phyloP scores from a whole-genome alignment of 1,140 invertebrate genomes.

The Leptoteleia sp. region DNA sequence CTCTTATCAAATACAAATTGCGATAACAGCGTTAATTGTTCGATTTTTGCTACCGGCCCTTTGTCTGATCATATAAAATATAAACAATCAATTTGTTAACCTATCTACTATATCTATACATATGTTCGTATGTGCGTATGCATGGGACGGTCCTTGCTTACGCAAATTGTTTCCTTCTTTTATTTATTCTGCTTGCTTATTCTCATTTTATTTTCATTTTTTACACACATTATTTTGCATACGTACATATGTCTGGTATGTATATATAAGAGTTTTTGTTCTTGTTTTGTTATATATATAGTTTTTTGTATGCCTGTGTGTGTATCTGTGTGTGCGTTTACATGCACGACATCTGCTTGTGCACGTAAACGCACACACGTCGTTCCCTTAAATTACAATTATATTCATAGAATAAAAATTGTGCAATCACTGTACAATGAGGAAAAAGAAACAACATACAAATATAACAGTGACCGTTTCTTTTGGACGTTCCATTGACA shows the following conservation, averaged over 20 bases:
- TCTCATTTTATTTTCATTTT: slow-evolving; percentile 28
- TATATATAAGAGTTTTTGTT: slow-evolving; percentile 35
- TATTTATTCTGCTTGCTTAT: too few relatives aligned
- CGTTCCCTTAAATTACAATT: neutral
- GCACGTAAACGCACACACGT: slow-evolving; percentile 22
- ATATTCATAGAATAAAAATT: slow-evolving; percentile 71
- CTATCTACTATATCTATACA: slow-evolving; percentile 81
- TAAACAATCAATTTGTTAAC: slow-evolving; percentile 81
- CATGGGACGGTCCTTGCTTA: slow-evolving; percentile 71
- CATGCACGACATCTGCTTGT: slow-evolving; percentile 7
- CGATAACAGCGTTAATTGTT: slow-evolving; percentile 66
- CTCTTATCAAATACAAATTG: slow-evolving; percentile 48
- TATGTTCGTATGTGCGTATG: slow-evolving; percentile 78
- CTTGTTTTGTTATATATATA: slow-evolving; percentile 42
- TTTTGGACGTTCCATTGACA: too few relatives aligned
- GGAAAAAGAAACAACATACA: too few relatives aligned
- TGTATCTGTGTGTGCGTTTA: slow-evolving; percentile 21
- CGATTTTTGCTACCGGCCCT: slow-evolving; percentile 73
- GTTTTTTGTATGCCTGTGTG: slow-evolving; percentile 19
- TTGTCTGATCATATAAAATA: slow-evolving; percentile 77
- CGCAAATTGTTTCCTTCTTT: slow-evolving; percentile 36
- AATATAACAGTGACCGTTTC: too few relatives aligned
- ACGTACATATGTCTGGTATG: slow-evolving; percentile 59
- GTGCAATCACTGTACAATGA: slow-evolving; percentile 72
- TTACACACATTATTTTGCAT: slow-evolving; percentile 58